Evolutionary conservation across 2,113 vertebrate species (phyloP).

Genomic region (Coptodon bakossiorum): DNA sequence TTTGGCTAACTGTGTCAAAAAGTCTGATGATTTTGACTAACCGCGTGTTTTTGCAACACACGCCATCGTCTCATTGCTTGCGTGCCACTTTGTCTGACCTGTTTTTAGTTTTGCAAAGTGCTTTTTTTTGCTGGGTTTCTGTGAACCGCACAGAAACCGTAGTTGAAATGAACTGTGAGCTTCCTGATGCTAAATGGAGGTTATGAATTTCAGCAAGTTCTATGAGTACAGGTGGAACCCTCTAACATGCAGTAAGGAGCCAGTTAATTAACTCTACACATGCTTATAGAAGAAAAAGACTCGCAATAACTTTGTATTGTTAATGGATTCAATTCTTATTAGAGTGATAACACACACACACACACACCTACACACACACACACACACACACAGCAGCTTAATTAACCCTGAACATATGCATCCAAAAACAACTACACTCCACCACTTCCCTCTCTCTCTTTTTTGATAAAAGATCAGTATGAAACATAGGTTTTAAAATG

Average conservation of each 20-base stretch:
- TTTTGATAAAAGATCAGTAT: neutral
- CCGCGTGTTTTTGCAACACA: neutral
- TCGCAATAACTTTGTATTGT: neutral
- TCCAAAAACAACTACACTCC: neutral
- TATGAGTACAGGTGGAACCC: neutral
- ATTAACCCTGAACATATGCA: neutral
- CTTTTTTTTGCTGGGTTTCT: neutral
- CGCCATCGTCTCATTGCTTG: neutral
- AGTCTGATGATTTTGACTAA: neutral
- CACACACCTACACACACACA: neutral
- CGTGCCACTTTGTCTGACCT: neutral
- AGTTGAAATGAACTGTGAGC: neutral
- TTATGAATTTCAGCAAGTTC: neutral
- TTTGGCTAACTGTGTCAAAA: neutral
- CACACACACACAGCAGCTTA: neutral
- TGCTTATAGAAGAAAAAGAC: neutral
- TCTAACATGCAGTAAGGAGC: neutral
- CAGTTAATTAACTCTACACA: neutral
- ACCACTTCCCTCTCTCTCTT: neutral
- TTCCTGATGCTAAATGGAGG: neutral
- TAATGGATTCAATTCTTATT: neutral
- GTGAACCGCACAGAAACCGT: neutral
- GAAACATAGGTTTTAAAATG: conserved; percentile 58
- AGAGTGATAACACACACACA: neutral
- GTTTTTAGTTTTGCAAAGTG: neutral